These are phyloP conservation scores for Drusus annulatus DNA, from an alignment of 1,140 invertebrate species.

Conservation along the genomic window DNA sequence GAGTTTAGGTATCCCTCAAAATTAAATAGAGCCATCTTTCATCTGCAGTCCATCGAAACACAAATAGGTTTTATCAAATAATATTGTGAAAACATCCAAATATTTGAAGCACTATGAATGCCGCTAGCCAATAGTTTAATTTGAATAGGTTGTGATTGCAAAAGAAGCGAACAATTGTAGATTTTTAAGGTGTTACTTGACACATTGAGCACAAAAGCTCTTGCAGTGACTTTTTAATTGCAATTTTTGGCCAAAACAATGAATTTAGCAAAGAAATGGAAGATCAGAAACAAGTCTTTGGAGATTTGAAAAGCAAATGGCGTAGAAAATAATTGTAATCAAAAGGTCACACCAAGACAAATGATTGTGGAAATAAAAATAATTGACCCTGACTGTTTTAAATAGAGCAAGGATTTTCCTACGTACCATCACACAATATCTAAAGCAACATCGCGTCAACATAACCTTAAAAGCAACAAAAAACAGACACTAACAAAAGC, in stretches of 20 bases:
- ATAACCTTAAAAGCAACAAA: constrained; percentile 26
- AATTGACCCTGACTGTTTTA: background rate
- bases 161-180: constrained; percentile 17
- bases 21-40: constrained; percentile 3
- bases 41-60: constrained; percentile 1
- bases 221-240: constrained; percentile 6
- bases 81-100: constrained; percentile 32
- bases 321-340: background rate
- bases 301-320: too few species aligned
- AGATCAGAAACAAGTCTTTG: too few species aligned
- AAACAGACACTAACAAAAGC: constrained; percentile 30
- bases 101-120: constrained; percentile 35
- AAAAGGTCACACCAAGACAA: constrained; percentile 10
- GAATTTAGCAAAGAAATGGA: too few species aligned
- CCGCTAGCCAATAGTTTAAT: constrained; percentile 26
- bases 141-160: constrained; percentile 6
- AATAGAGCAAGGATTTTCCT: background rate
- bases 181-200: background rate
- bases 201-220: constrained; percentile 12
- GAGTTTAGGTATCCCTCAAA: background rate
- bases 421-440: constrained; percentile 26
- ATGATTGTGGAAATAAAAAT: background rate
- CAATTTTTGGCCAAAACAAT: too few species aligned
- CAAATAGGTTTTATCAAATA: constrained; percentile 9
- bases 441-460: constrained; percentile 39